phyloP scores from a whole-genome alignment of 2,797 vertebrate genomes.

The Halcyon leucocephala region DNA sequence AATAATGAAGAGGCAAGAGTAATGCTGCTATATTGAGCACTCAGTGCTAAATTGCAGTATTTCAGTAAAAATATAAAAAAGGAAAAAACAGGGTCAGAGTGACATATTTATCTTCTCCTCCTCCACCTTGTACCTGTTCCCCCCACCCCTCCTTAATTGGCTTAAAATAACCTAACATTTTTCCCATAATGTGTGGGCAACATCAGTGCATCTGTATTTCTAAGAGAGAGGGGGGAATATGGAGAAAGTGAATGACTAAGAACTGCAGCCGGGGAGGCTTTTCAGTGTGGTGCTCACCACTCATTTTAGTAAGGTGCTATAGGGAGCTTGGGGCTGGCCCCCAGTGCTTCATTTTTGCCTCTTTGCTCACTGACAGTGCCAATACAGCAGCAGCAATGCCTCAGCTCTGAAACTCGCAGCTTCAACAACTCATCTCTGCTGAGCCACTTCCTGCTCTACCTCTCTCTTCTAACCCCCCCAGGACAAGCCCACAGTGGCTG shows the following conservation, averaged over 20 bases:
- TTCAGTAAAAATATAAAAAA: neutral
- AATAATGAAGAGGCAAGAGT: neutral
- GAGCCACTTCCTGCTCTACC: neutral
- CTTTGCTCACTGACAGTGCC: neutral
- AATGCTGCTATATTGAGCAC: neutral
- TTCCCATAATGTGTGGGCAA: neutral
- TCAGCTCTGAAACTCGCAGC: neutral
- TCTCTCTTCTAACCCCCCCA: neutral
- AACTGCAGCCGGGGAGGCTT: neutral
- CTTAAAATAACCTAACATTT: neutral
- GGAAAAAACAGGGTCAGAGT: neutral
- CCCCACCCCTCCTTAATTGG: neutral
- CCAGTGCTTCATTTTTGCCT: neutral
- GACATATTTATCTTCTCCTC: neutral
- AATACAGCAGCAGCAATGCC: neutral
- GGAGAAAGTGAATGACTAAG: neutral
- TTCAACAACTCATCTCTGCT: accelerated
- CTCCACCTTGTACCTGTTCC: neutral
- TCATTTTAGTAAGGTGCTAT: neutral
- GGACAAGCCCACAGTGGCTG: neutral
- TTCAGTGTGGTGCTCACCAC: neutral
- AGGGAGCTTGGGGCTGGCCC: neutral
- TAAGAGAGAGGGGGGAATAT: neutral
- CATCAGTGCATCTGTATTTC: conserved; percentile 28
- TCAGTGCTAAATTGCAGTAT: neutral